These are phyloP conservation scores for Ophraella communa DNA, from an alignment of 2,888 invertebrate genomes.

Conservation along the genomic window DNA sequence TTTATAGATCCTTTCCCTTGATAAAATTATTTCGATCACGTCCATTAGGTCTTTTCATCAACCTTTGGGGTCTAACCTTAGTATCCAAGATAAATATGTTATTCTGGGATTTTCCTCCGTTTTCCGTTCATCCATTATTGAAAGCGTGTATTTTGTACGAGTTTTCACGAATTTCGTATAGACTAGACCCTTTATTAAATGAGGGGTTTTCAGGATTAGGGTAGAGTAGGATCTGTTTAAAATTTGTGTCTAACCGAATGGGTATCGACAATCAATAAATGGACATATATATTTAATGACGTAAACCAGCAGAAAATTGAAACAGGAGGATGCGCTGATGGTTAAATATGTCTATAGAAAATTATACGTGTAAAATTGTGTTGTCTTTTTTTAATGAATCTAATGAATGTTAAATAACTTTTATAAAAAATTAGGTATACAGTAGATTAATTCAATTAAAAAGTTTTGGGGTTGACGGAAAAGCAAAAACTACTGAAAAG, in stretches of 20 bases:
- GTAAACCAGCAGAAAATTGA: neutral
- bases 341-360: neutral
- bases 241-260: neutral
- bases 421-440: too few species aligned
- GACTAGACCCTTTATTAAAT: neutral
- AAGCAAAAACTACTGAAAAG: too few species aligned
- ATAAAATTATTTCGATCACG: neutral
- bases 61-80: neutral
- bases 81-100: neutral
- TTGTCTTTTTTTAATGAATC: too few species aligned
- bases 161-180: neutral
- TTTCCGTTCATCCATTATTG: constrained; percentile 3
- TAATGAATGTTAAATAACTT: too few species aligned
- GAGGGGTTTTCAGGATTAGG: neutral
- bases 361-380: neutral
- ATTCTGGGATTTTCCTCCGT: neutral
- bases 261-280: constrained; percentile 4
- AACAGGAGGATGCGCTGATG: neutral
- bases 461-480: too few species aligned
- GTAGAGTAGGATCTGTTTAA: neutral
- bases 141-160: neutral
- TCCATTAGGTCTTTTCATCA: neutral
- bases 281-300: neutral
- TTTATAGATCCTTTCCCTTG: neutral
- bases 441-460: too few species aligned